Base-by-base conservation (phyloP, 2,888 invertebrate genomes). In the Zygogramma bicolorata region DNA sequence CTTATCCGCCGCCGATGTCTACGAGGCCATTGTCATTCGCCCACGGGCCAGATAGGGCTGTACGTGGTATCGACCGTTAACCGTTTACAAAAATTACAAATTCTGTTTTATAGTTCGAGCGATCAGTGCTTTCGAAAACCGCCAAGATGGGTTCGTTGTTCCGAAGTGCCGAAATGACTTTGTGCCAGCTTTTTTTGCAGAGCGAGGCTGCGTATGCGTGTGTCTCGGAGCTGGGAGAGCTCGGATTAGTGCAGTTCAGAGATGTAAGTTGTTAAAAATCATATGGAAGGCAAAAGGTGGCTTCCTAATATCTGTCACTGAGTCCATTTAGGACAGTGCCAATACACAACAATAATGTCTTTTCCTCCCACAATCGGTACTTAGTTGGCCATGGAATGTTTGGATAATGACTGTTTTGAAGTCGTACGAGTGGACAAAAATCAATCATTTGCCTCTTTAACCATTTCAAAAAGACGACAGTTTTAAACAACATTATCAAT, bases 171-270 rank as follows among this genome's bases (percentile, higher is more conserved):
- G 97, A 98, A 90, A 99, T 99, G 98, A 95, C 96, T 85, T 91
- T 98, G 88, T 98, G 98, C 91, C 99, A 99, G 89, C 93, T 99
- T 84, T 99, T 98, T 88, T 90, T 99, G 79, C 99, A 99, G 88
- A 97, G 97, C 88, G 99, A 99, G 90, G 97, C 98, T 70, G 98
- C 99, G 18, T 99, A 99, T 89, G 95, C 97, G 75, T 98, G 98
- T 90, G 97, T 99, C 79, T 97, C 98, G 34, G 98, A 99, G 88
- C 91, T 99, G 65, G 99, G 99, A 74, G 99, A 99, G 89, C 90
- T 99, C 79, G 99, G 98, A 67, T 90, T 99, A 75, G 97, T 98
- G 59, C 98, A 99, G 89, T 99, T 99, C 88, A 92, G 97, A 87
- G 98, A 98, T 88, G 94, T 95, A 88, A 92, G 93, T 20, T n/a